Conservation (phyloP, 2,888 invertebrate genomes). For the Branchellion lobata region DNA sequence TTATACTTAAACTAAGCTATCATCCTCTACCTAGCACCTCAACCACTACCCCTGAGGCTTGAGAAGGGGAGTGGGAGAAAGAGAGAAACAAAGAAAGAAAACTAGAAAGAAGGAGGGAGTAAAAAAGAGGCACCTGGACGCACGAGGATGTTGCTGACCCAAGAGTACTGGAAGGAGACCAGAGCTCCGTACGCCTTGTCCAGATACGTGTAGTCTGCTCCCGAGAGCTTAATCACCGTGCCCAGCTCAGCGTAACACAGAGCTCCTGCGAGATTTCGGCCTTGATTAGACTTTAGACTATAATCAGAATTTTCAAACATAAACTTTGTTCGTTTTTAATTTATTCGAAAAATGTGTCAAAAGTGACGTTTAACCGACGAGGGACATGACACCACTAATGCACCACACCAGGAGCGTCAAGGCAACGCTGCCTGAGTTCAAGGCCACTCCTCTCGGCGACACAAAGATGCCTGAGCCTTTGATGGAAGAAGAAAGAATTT, state of each 20-base stretch:
- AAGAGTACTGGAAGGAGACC: slow-evolving; percentile 73
- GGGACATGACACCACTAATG: slow-evolving; percentile 84
- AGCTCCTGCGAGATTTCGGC: slow-evolving; percentile 26
- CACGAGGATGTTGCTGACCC: slow-evolving; percentile 56
- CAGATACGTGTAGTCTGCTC: slow-evolving; percentile 78
- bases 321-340: too few species aligned
- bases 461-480: slow-evolving; percentile 98
- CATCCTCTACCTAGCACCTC: too few species aligned
- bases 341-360: too few species aligned
- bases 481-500: too few species aligned
- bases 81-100: too few species aligned
- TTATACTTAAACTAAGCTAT: too few species aligned
- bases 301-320: too few species aligned
- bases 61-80: too few species aligned
- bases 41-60: too few species aligned
- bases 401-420: slow-evolving; percentile 92
- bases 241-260: slow-evolving; percentile 70
- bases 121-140: slow-evolving; percentile 63
- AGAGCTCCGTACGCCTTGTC: slow-evolving; percentile 66
- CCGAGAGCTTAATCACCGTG: slow-evolving; percentile 75
- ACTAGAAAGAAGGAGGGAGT: too few species aligned
- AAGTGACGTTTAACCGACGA: slow-evolving; percentile 79
- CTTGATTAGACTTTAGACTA: too few species aligned
- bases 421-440: slow-evolving; percentile 83
- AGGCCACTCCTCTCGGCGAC: slow-evolving; percentile 89